Percentiles rank a stretch among this genome's conserved stretches.
Conservation (phyloP, 2,888 invertebrate genomes). For the Neocrepidodera transversa region DNA sequence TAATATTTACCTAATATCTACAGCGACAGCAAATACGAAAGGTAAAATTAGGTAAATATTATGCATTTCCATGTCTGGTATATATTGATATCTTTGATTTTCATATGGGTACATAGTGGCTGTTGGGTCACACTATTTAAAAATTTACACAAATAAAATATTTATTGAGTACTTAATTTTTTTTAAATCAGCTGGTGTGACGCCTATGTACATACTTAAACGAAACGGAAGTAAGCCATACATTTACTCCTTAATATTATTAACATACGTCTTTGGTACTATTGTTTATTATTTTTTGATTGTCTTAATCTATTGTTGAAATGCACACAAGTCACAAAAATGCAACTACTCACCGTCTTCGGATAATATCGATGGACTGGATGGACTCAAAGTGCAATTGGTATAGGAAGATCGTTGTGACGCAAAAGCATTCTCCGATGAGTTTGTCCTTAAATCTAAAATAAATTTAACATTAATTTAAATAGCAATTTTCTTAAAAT, state of each 20-base stretch:
- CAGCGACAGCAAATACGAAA: background rate
- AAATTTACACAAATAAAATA: too few species aligned
- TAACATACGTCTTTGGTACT: constrained; percentile 22
- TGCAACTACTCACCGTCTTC: constrained; percentile 46
- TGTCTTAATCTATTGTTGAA: background rate
- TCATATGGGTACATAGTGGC: background rate
- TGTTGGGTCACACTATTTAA: too few species aligned
- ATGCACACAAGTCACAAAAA: background rate
- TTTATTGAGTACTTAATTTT: too few species aligned
- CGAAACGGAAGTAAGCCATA: constrained; percentile 38
- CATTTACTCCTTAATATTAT: constrained; percentile 29
- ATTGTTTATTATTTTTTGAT: background rate
- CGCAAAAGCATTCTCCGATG: constrained; percentile 45
- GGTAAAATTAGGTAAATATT: background rate
- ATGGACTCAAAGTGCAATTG: constrained; percentile 45
- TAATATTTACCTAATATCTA: constrained; percentile 7
- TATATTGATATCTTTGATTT: background rate
- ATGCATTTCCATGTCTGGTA: background rate
- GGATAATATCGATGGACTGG: constrained; percentile 43
- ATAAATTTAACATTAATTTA: too few species aligned
- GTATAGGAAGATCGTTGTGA: constrained; percentile 48
- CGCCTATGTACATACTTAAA: constrained; percentile 34
- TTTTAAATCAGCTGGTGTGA: too few species aligned
- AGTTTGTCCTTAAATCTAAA: constrained; percentile 36
- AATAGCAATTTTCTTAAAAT: background rate